phyloP scores from a whole-genome alignment of 2,888 invertebrate species.

The Azorinus chamasolen region DNA sequence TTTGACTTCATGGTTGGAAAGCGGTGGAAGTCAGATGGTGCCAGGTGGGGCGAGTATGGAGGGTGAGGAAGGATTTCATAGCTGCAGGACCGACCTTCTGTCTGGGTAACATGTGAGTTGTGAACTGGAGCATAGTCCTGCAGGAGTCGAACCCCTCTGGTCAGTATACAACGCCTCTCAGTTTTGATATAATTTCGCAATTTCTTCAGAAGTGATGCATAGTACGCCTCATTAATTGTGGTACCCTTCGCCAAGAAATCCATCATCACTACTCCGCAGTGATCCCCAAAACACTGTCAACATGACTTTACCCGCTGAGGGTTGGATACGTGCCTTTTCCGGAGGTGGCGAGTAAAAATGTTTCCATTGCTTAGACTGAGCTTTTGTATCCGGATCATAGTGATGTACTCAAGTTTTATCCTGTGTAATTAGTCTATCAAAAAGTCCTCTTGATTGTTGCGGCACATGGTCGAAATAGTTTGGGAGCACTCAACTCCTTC shows the following conservation, averaged over 20 bases:
- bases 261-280: slow-evolving; percentile 1
- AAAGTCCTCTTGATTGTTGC: background rate
- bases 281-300: slow-evolving; percentile 7
- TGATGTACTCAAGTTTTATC: slow-evolving; percentile 11
- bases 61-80: too few species aligned
- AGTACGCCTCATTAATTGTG: slow-evolving; percentile 1
- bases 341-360: background rate
- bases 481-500: slow-evolving; percentile 3
- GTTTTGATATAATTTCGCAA: background rate
- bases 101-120: too few species aligned
- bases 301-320: slow-evolving; percentile 1
- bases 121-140: background rate
- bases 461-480: background rate
- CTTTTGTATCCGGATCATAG: slow-evolving; percentile 4
- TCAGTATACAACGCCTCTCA: slow-evolving; percentile 6
- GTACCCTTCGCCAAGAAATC: slow-evolving; percentile 14
- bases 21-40: too few species aligned
- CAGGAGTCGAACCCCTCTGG: slow-evolving; percentile 6
- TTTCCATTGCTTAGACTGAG: slow-evolving; percentile 2
- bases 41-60: too few species aligned
- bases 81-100: too few species aligned
- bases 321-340: background rate
- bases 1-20: too few species aligned
- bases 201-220: background rate
- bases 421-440: too few species aligned